Base-by-base conservation (phyloP, 1,140 invertebrate genomes). In the Eriocheir sinensis region DNA sequence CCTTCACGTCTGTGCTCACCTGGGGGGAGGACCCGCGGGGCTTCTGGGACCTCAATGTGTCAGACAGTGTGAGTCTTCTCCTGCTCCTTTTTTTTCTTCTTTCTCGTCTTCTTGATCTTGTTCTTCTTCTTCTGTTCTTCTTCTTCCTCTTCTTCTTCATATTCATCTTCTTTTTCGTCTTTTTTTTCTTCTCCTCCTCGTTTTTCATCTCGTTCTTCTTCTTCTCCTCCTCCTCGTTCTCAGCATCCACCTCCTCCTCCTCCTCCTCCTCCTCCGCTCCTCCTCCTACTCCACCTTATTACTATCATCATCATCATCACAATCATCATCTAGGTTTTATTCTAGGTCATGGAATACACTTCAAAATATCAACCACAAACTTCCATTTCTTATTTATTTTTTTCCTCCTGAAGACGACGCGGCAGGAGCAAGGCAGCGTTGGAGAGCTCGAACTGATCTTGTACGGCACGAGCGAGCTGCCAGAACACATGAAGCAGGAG, bases 1-100 rank as follows among this genome's bases (percentile, higher is more conserved):
- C 98, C 79, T 98, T 99, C 96, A 98, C 98, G 97, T 98, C 98
- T 0, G 98, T 99, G 0, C 98, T 98, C 85, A 98, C 98, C 8
- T 99, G 99, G 99, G 99, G 98, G 15, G 99, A 99, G 97, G 97
- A 98, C 96, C 95, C 95, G 2, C 17, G 44, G 48, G 95, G 95
- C 21, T 41, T 98, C 98, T 3, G 96, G 96, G 30, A 98, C 98
- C 91, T 95, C 30, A 93, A 93, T 81, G 81, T 95, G 34, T 38
- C 93, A 9, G 95, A 95, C 80, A 88, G 12, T 8, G 95, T 95
- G 27, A 95, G 95, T 93, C 30, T 72, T 40, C 38, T 34, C 2
- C 0, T 15, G 8, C 21, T 38, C 17, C 40, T 9, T 36, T 21
- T 8, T 80, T 15, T 3, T 40, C 21, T 38, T 9, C 27, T 15